Base-by-base conservation (phyloP, 2,888 invertebrate species). In the Gasteruption jaculator region DNA sequence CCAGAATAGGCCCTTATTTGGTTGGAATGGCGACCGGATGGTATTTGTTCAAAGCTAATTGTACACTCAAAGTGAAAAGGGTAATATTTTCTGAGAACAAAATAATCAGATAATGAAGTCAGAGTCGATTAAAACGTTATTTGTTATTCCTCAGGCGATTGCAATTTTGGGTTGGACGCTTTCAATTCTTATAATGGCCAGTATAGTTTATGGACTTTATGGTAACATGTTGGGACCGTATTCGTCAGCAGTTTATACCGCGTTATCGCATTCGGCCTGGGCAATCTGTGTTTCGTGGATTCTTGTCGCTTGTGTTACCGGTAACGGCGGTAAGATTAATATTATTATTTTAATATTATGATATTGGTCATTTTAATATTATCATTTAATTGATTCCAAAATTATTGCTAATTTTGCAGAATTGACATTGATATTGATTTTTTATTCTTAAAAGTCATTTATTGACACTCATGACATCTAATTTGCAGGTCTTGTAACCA, bases 201-300 rank as follows among this genome's bases (percentile, higher is more conserved):
- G 60, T 39, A 61, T 71, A 18, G 59, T 71, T 22, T 71, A 67
- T 38, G 70, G 71, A 15, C 50, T 71, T 16, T 63, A 68, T 42
- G 66, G 65, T 29, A 55, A 46, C 14, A 47, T 42, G 4, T 54
- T 67, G 16, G 57, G 59, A 19, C 58, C 61, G 4, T 48, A 65
- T 14, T 50, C 60, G 11, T 64, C 66, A 2, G 68, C 70, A 2
- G 54, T 63, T 30, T 69, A 74, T 46, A 63, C 68, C 2, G 64
- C 73, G 1, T 52, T 74, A 4, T 71, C 71, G 1, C 74, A 75
- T 52, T 68, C 71, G 0, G 68, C 70, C 38, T 75, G 74, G 75
- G 69, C 72, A 3, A 47, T 73, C 39, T 67, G 71, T 3, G 49
- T 74, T 11, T 65, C 71, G 18, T 75, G 75, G 73, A 61, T 73